Conservation (phyloP, 2,888 invertebrate genomes). For the Cheilosia grossa region DNA sequence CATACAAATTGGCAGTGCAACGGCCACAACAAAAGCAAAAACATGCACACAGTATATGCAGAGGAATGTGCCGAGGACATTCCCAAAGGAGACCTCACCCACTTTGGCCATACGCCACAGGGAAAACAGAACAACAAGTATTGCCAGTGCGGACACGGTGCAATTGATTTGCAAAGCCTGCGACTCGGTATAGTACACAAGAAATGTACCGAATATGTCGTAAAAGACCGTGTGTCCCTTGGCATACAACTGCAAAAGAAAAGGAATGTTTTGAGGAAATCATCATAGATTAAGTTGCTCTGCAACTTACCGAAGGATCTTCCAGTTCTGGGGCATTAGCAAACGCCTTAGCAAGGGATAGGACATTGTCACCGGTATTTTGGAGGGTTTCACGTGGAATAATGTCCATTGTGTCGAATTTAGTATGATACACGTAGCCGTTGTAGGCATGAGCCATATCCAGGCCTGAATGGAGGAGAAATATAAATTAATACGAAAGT, state of each 20-base stretch:
- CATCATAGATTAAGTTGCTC: not conserved
- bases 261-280: not conserved
- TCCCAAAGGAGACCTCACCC: constrained; percentile 76
- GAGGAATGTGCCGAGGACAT: constrained; percentile 77
- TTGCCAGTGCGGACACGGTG: constrained; percentile 81
- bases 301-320: constrained; percentile 78
- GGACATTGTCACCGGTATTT: constrained; percentile 88
- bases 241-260: constrained; percentile 80
- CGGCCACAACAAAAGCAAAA: constrained; percentile 78
- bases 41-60: constrained; percentile 78
- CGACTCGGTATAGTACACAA: constrained; percentile 86
- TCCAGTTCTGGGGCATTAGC: constrained; percentile 83
- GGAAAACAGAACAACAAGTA: constrained; percentile 79
- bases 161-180: constrained; percentile 82
- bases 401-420: constrained; percentile 86
- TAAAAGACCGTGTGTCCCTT: constrained; percentile 86
- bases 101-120: constrained; percentile 79
- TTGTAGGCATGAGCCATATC: constrained; percentile 90
- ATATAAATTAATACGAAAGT: not conserved
- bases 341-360: constrained; percentile 84
- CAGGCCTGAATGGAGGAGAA: constrained; percentile 84
- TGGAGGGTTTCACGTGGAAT: constrained; percentile 88
- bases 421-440: constrained; percentile 91
- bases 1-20: constrained; percentile 79
- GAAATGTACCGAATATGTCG: constrained; percentile 88